Base-by-base conservation (phyloP, 1,140 invertebrate species). In the Heliconius nattereri region DNA sequence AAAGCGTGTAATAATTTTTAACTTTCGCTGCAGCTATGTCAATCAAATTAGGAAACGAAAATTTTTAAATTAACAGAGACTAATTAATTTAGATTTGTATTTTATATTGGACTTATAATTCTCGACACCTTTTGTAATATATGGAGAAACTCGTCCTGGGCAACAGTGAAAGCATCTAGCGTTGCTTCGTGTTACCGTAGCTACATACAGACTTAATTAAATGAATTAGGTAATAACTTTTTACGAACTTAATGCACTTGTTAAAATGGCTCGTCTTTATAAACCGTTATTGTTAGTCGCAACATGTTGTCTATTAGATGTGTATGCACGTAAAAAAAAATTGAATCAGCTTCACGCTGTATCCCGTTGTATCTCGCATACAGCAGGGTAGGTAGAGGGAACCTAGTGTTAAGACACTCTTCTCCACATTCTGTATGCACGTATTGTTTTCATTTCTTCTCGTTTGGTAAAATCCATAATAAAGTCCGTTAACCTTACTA, bases 21-120 rank as follows among this genome's bases (percentile, higher is more conserved):
- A 91, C 91, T 92, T 92, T 94, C 91, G 87, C 90, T 86, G 85
- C 86, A 85, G 86, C 86, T 86, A 86, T 88, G 86, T 89, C 91
- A 92, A 90, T 92, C 89, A 90, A 86, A 90, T 91, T 85, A 87
- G 85, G 82, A 85, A 89, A 90, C 85, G 84, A 86, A 90, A 86
- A 85, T 90, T 81, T 40, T 85, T 88, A 89, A 78, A 91, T 90
- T 92, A 88, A 83, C 79, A 84, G 78, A 84, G 81, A 86, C 83
- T 91, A 93, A 92, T 93, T 92, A 90, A 85, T 81, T 85, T 83
- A 83, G 86, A 86, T 87, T 85, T 80, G 81, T 85, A 84, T 81
- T 79, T 87, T 86, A 79, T 75, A 78, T 71, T 71, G 29, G 23
- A 29, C 32, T 73, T 75, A 77, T 81, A 77, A 73, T 74, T 74